Evolutionary conservation across 2,797 vertebrate genomes (phyloP), one percentile per base, ranked within the genome.

Genomic region (Monodelphis domestica): DNA sequence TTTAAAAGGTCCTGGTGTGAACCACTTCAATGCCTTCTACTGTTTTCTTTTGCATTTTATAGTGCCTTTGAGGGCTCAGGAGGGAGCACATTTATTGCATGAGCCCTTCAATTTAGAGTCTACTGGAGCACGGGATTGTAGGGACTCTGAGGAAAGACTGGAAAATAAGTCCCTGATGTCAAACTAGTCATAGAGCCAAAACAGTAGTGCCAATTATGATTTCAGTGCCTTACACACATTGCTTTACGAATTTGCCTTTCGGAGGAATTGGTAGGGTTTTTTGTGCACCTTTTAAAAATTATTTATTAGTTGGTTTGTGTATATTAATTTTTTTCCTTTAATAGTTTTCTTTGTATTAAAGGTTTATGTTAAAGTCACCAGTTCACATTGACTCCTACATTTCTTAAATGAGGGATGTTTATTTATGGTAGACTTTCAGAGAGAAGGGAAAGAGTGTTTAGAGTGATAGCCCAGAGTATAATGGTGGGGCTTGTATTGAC

Each of bases 101-200:
- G 90, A 98, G 95, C 97, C 97, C 93, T 97, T 98, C 98, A 98
- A 96, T 98, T 98, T 97, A 98, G 95, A 97, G 97, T 97, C 97
- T 97, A 97, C 97, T 97, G 94, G 96, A 98, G 97, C 98, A 98
- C 97, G 97, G 96, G 98, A 98, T 98, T 98, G 96, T 92, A 96
- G 87, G 10, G 63, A 97, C 96, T 98, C 93, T 93, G 97, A 97
- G 96, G 96, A 96, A 97, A 98, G 96, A 94, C 95, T 98, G 97
- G 97, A 98, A 98, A 98, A 98, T 98, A 98, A 98, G 97, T 98
- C 98, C 98, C 98, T 98, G 97, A 98, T 98, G 98, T 97, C 98
- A 98, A 98, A 97, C 94, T 95, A 96, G 97, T 97, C 97, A 95
- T 92, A 53, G 94, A 96, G 98, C 98, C 98, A 98, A 98, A 98